Evolutionary conservation across 2,113 vertebrate species (phyloP).

Genomic region (Leptocoma aspasia): DNA sequence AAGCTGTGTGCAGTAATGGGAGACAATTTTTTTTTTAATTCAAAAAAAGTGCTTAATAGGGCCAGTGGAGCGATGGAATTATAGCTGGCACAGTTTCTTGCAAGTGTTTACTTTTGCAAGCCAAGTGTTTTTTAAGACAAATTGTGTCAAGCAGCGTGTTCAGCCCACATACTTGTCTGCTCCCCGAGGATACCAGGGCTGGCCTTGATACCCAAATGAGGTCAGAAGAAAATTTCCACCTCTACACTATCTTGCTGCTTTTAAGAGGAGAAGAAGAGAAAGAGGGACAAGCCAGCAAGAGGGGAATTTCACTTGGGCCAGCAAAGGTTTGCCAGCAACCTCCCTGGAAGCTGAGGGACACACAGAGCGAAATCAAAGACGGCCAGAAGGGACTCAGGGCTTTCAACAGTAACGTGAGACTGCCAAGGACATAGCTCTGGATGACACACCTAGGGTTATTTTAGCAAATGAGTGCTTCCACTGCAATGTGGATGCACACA

Average conservation of each 20-base stretch:
- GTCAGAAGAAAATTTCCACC: background rate
- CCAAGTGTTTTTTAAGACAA: background rate
- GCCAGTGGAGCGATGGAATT: background rate
- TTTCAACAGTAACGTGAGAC: background rate
- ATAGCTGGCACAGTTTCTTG: background rate
- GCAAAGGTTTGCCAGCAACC: background rate
- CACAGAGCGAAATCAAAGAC: background rate
- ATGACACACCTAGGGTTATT: constrained; percentile 19
- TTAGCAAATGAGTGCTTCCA: constrained; percentile 11
- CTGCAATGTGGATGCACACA: background rate
- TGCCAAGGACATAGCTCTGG: constrained; percentile 25
- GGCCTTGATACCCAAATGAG: constrained; percentile 26
- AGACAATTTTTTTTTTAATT: background rate
- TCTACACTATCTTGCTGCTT: background rate
- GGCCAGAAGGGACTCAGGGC: background rate
- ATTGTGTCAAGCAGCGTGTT: background rate
- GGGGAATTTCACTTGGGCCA: background rate
- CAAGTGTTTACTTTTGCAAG: background rate
- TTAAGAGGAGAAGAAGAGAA: background rate
- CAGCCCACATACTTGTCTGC: background rate
- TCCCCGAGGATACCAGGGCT: background rate
- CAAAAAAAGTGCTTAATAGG: background rate
- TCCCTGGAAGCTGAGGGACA: background rate
- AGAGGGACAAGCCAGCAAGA: background rate
- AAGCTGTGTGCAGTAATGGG: background rate